Evolutionary conservation across 1,140 invertebrate genomes (phyloP), one percentile per base, ranked within the genome.

Genomic region (Rhopalosiphum padi): DNA sequence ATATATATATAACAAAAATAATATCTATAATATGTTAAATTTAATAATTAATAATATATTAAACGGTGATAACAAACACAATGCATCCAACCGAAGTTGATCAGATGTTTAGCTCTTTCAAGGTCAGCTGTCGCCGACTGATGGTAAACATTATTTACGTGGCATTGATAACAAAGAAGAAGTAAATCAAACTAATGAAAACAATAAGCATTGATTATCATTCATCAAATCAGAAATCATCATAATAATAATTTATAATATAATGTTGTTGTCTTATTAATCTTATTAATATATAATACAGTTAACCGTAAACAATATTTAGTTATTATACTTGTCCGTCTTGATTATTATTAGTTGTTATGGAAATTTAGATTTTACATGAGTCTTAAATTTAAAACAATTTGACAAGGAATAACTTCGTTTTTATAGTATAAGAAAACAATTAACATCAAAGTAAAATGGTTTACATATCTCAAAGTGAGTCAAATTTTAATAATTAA

Each of bases 41-140:
- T 90, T 43, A 90, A 60, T 90, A 60, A 60, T 60, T 60, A 90
- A 60, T 68, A 68, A 43, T 90, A 43, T 90, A 43, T 43, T 90
- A 90, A 90, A 90, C 6, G 37, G 30, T 90, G 89, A 90, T 90
- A 90, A 90, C 23, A 23, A 43, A 68, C 89, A 90, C 89, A 90
- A 90, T 90, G 89, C 89, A 90, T 43, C 89, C 89, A 90, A 90
- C 89, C 37, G 25, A 68, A 43, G 53, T 68, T 41, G 37, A 90
- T 90, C 89, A 90, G 89, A 43, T 90, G 89, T 68, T 90, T 25
- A n/a, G 30, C 41, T 21, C n/a, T 46, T 90, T 90, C 89, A 90
- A 90, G 89, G 89, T 60, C 89, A 15, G 11, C 37, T 55, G 15
- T 43, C 37, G 23, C 15, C 41, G 4, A 41, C 88, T 55, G 53